Conservation (phyloP, 2,113 vertebrate genomes). For the Sporophila hypoxantha region DNA sequence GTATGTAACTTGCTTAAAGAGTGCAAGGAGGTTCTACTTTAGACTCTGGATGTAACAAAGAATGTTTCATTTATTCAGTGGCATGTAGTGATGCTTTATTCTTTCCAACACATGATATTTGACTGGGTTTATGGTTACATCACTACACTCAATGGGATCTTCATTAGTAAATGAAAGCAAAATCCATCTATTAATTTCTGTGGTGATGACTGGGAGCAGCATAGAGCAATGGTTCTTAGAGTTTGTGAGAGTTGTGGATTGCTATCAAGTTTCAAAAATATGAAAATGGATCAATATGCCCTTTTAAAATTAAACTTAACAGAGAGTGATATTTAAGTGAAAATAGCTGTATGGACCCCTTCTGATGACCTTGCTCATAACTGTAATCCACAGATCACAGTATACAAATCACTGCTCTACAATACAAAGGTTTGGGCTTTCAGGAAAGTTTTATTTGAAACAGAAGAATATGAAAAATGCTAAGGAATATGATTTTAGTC, state of each 20-base stretch:
- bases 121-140: not conserved
- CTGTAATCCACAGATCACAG: not conserved
- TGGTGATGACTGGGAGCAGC: not conserved
- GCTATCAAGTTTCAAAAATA: not conserved
- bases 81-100: not conserved
- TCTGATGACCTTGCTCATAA: not conserved
- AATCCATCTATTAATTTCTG: not conserved
- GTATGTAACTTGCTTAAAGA: not conserved
- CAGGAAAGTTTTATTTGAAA: not conserved
- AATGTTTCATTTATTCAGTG: not conserved
- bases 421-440: not conserved
- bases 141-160: not conserved
- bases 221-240: not conserved
- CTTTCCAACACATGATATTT: not conserved
- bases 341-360: not conserved
- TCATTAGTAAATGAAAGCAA: conserved; percentile 1
- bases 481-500: not conserved
- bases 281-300: not conserved
- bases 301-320: not conserved
- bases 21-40: not conserved
- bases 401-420: not conserved
- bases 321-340: not conserved
- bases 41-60: not conserved
- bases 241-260: not conserved
- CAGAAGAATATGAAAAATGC: not conserved